Evolutionary conservation across 1,140 invertebrate genomes (phyloP).

Genomic region (Leguminivora glycinivorella): DNA sequence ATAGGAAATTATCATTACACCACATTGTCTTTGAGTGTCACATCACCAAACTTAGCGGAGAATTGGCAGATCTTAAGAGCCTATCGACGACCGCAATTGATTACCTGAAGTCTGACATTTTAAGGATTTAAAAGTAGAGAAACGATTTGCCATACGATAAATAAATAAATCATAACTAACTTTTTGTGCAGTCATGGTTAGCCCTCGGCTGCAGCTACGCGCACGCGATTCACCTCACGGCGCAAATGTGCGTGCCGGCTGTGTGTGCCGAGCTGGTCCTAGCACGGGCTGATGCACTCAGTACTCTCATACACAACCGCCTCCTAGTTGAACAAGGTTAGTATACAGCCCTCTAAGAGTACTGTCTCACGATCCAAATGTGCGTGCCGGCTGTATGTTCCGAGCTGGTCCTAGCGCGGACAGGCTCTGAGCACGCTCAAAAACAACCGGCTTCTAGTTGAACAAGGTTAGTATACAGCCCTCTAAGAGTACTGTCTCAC

Average conservation of each 20-base stretch:
- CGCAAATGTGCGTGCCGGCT: not conserved
- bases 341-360: not conserved
- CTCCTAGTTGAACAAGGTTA: not conserved
- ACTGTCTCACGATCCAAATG: not conserved
- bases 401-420: not conserved
- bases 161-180: no score
- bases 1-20: no score
- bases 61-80: no score
- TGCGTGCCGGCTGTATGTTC: not conserved
- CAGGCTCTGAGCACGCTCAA: not conserved
- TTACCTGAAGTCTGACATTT: no score
- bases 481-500: no score
- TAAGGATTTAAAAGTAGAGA: no score
- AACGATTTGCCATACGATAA: no score
- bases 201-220: not conserved
- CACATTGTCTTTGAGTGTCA: no score
- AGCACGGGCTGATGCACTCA: not conserved
- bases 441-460: not conserved
- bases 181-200: not conserved
- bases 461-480: not conserved
- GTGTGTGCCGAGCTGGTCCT: not conserved
- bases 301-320: not conserved
- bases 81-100: no score
- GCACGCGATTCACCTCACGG: not conserved
- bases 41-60: no score